phyloP scores from a whole-genome alignment of 64 coral and sea anemone genomes.

The Montipora sp. region DNA sequence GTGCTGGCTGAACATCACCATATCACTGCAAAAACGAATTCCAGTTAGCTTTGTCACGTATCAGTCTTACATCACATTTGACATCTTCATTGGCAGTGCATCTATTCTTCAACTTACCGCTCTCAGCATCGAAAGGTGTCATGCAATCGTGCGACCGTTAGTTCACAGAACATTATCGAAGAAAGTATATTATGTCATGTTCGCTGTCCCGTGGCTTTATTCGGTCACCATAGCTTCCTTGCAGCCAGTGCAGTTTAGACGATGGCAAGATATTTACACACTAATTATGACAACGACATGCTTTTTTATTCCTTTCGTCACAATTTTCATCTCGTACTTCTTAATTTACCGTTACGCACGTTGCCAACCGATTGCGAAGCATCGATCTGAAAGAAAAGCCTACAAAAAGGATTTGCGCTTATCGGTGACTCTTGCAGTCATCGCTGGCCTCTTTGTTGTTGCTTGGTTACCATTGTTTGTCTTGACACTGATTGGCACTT shows the following conservation, averaged over 20 bases:
- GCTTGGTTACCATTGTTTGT: slow-evolving; percentile 72
- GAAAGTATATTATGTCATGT: slow-evolving; percentile 69
- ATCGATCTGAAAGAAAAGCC: slow-evolving; percentile 29
- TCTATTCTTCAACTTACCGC: slow-evolving; percentile 91
- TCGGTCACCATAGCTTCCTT: slow-evolving; percentile 57
- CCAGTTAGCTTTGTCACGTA: slow-evolving; percentile 1
- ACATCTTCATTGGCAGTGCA: slow-evolving; percentile 91
- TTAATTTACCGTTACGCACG: slow-evolving; percentile 61
- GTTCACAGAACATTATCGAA: slow-evolving; percentile 73
- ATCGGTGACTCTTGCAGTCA: slow-evolving; percentile 62
- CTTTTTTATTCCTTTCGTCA: slow-evolving; percentile 75
- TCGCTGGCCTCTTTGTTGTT: slow-evolving; percentile 65
- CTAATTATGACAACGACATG: slow-evolving; percentile 62
- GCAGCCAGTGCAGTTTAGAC: slow-evolving; percentile 47
- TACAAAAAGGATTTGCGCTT: slow-evolving; percentile 64
- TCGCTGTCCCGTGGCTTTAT: slow-evolving; percentile 68
- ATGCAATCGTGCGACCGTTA: slow-evolving; percentile 81
- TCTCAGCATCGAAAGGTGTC: slow-evolving; percentile 87
- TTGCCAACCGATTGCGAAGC: slow-evolving; percentile 21
- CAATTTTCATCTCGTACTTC: slow-evolving; percentile 70
- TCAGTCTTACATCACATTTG: slow-evolving; percentile 82
- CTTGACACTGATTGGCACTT: slow-evolving; percentile 57
- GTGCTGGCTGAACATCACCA: slow-evolving; percentile 75
- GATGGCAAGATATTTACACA: slow-evolving; percentile 59
- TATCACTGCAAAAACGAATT: slow-evolving; percentile 13